These are phyloP conservation scores for Fregetta grallaria DNA, from an alignment of 2,113 vertebrate species.

Conservation along the genomic window DNA sequence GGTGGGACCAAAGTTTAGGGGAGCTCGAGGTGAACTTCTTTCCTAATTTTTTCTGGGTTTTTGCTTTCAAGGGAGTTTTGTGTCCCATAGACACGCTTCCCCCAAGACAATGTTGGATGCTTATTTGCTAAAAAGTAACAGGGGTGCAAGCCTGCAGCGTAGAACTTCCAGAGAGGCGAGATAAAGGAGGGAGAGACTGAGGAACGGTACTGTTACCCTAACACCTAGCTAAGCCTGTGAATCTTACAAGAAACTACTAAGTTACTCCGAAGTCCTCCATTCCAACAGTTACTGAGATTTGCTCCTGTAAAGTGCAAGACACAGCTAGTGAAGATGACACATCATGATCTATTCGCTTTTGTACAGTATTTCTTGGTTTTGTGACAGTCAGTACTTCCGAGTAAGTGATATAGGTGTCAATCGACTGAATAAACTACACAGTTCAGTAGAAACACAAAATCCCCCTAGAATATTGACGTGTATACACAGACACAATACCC, in stretches of 20 bases:
- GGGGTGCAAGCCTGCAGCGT: accelerated
- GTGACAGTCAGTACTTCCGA: background rate
- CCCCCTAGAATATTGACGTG: background rate
- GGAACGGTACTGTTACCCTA: background rate
- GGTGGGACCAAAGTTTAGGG: background rate
- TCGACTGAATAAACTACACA: background rate
- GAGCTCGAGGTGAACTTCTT: background rate
- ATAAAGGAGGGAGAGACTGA: background rate
- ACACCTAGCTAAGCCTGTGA: background rate
- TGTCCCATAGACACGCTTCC: accelerated
- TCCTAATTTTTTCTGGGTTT: background rate
- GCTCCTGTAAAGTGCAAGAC: accelerated
- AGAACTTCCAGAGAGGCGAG: background rate
- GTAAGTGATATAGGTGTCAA: accelerated
- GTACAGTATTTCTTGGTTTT: background rate
- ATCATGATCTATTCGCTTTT: accelerated
- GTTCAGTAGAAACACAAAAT: background rate
- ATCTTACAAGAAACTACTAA: too few relatives aligned
- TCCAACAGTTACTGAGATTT: background rate
- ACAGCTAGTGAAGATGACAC: background rate
- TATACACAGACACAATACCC: accelerated
- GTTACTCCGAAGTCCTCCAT: background rate
- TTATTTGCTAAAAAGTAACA: background rate
- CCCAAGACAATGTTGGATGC: background rate
- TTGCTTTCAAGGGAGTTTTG: background rate